Conservation (phyloP, 2,888 invertebrate genomes). For the Chymomyza fuscimana region DNA sequence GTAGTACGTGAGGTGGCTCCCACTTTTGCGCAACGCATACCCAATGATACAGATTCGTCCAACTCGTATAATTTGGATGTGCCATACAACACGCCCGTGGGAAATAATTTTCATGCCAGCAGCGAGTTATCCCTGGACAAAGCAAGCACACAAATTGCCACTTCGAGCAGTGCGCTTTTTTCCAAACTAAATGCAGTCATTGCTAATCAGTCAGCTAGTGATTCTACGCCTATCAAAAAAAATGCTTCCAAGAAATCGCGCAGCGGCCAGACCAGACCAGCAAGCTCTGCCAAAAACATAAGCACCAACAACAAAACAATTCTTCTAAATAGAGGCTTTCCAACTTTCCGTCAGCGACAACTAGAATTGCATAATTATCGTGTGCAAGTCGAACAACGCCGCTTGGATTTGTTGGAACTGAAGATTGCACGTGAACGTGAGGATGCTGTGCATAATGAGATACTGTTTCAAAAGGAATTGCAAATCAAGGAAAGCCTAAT, state of each 20-base stretch:
- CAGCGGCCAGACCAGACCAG: not conserved
- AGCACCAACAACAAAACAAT: not conserved
- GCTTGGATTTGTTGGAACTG: conserved; percentile 65
- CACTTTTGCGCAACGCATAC: conserved; percentile 51
- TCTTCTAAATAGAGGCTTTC: not conserved
- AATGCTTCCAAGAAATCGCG: conserved; percentile 15
- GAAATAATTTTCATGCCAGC: conserved; percentile 17
- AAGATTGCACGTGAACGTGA: conserved; percentile 69
- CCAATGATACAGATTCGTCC: conserved; percentile 50
- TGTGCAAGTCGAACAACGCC: conserved; percentile 66
- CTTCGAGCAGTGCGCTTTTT: not conserved
- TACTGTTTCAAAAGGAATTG: conserved; percentile 69
- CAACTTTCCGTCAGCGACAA: conserved; percentile 61
- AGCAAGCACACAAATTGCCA: not conserved
- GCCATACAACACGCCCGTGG: conserved; percentile 31
- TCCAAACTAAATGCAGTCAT: not conserved
- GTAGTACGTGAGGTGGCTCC: conserved; percentile 59
- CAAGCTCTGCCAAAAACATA: not conserved
- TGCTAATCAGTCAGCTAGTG: conserved; percentile 21
- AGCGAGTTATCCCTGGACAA: not conserved
- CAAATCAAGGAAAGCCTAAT: conserved; percentile 57
- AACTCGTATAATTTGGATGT: conserved; percentile 43
- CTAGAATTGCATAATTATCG: conserved; percentile 67
- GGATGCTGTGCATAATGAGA: conserved; percentile 60
- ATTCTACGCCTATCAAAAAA: conserved; percentile 3